Percentiles rank a stretch among this genome's conserved stretches.
Evolutionary conservation across 2,888 invertebrate species (phyloP).

Genomic region (Pristionchus arcanus): DNA sequence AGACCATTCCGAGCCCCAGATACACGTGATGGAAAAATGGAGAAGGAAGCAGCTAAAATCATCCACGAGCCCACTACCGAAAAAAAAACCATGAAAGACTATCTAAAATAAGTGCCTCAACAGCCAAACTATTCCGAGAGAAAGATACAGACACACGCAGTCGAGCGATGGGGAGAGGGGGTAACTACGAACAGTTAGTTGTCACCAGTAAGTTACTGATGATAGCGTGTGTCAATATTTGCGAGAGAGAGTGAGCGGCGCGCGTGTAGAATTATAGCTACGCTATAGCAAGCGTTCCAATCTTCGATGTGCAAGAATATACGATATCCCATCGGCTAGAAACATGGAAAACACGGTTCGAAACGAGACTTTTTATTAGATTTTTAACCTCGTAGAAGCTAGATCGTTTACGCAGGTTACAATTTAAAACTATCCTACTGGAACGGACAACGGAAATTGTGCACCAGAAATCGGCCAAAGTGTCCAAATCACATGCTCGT

Average conservation of each 20-base stretch:
- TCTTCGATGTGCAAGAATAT: not conserved
- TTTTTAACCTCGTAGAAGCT: too few species aligned
- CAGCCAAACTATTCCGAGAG: not conserved
- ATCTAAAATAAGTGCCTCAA: too few species aligned
- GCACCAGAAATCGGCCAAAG: not conserved
- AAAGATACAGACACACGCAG: not conserved
- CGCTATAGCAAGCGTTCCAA: not conserved
- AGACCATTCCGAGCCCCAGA: too few species aligned
- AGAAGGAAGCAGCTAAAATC: not conserved
- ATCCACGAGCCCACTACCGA: too few species aligned
- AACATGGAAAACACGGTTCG: too few species aligned
- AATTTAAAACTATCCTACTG: too few species aligned
- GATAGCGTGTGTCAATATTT: constrained; percentile 29
- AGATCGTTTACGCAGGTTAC: too few species aligned
- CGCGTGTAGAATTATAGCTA: not conserved
- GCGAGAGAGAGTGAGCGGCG: not conserved
- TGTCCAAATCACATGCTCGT: not conserved
- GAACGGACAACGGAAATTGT: too few species aligned
- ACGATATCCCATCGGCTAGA: too few species aligned
- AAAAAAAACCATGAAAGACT: too few species aligned
- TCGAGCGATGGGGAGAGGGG: not conserved
- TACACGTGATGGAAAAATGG: too few species aligned
- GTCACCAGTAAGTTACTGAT: constrained; percentile 20
- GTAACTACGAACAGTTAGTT: not conserved
- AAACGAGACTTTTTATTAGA: too few species aligned